Evolutionary conservation across 1,140 invertebrate genomes (phyloP), one percentile per base, ranked within the genome.

Genomic region (Penaeus indicus): DNA sequence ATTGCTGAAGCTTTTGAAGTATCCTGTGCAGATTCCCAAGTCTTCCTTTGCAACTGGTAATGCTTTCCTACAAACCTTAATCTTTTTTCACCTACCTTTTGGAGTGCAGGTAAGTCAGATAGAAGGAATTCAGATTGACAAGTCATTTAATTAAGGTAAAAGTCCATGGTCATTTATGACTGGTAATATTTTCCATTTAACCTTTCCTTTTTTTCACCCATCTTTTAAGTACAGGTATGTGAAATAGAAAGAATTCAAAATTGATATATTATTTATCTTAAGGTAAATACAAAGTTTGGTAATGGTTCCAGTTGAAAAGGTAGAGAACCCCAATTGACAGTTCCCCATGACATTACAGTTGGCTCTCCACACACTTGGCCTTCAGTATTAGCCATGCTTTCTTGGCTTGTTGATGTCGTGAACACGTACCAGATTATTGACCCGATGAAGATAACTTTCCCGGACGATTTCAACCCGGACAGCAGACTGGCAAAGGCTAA

Each of bases 41-140:
- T 88, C 86, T 64, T 85, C 89, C 10, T 90, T 90, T 80, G 72
- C 85, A n/a, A 81, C 89, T 32, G 89, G 89, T 90, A 69, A 69
- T 80, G 77, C 54, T 11, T 47, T 16, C 13, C 18, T n/a, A 47
- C 60, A 18, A 32, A 72, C n/a, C 47, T 22, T 22, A 11, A 47
- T 42, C n/a, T 47, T 72, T 69, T 27, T 42, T 69, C 60, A 18
- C 42, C 42, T 62, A 67, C 16, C 32, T 10, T 75, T 19, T 42
- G 69, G 69, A 32, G 27, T 84, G 32, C 32, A 32, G 32, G 32
- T 32, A 32, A 32, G 32, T 32, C 0, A 32, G 32, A 32, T 32
- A 32, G 32, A 32, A 32, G 2, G 32, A 32, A 32, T 32, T 32
- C 32, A 32, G 32, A 32, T 32, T 32, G 32, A 32, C 2, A 32